phyloP scores from a whole-genome alignment of 2,797 vertebrate genomes.

The Gambelia wislizenii region DNA sequence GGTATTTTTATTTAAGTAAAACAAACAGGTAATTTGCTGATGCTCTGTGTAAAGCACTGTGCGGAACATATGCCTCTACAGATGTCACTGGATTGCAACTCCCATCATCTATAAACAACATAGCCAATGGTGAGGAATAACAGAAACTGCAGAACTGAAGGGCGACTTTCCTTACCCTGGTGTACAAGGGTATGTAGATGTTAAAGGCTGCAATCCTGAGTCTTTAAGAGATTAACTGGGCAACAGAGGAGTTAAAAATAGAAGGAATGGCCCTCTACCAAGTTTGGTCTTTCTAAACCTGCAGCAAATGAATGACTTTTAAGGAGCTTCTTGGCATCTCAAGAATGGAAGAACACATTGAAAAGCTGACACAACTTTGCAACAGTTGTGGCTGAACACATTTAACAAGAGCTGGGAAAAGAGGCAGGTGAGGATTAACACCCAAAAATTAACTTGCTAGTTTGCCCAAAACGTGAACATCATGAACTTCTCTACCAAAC shows the following conservation, averaged over 20 bases:
- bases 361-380: too few relatives aligned
- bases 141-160: neutral
- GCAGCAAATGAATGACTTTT: neutral
- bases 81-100: too few relatives aligned
- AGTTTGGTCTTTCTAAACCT: neutral
- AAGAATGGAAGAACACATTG: too few relatives aligned
- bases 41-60: neutral
- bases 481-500: neutral
- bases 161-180: rapidly evolving
- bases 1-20: neutral
- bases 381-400: too few relatives aligned
- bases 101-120: too few relatives aligned
- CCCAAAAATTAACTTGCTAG: too few relatives aligned
- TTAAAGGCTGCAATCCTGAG: neutral
- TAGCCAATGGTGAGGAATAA: neutral
- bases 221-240: too few relatives aligned
- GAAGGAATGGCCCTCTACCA: neutral
- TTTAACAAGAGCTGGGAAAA: neutral
- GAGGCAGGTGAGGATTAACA: neutral
- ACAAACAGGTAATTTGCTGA: neutral
- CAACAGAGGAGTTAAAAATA: too few relatives aligned
- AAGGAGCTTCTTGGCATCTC: neutral
- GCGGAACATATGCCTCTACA: too few relatives aligned
- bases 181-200: too few relatives aligned
- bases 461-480: neutral